Base-by-base conservation (phyloP, 2,888 invertebrate genomes). In the Torymus tubicola region DNA sequence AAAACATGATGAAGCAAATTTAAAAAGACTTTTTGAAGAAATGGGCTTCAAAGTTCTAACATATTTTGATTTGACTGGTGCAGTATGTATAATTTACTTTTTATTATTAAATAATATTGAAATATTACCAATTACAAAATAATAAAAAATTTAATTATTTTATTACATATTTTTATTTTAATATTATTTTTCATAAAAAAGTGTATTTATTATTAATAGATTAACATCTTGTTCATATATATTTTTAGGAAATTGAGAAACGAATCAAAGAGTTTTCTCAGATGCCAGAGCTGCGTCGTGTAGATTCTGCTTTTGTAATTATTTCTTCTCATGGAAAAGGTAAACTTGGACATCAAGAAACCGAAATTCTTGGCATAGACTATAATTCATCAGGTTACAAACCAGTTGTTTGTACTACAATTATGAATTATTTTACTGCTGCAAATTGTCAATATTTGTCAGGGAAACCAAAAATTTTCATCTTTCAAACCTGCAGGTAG, bases 401-500 rank as follows among this genome's bases (percentile, higher is more conserved):
- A 76, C 85, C 79, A 76, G 84, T 90, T 31, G 83, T 85, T 0
- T 87, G 87, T 16, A 76, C 68, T 4, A 87, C 88, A 57, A 84
- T 90, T 14, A 81, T 87, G 4, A 81, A 88, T n/a, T 90, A 88
- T 70, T 93, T 94, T 84, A 92, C 92, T 21, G 84, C 87, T 0
- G 89, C 92, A 79, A 87, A 86, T 5, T 93, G 93, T 82, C 89
- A 90, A 14, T 82, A 89, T 61, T 89, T 93, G 8, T 90, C 89
- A 13, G 92, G 92, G 21, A 93, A 93, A 84, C 93, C 93, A 55
- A 93, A 93, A 86, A 81, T 93, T 55, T 93, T 93, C 85, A 92
- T 93, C 81, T 92, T 93, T 81, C 93, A 93, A 91, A 91, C 92
- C 2, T 93, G 93, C 87, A 92, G 92, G 89, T 87, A 83, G 5